Evolutionary conservation across 2,797 vertebrate species (phyloP).

Genomic region (Amphiprion clarkii): DNA sequence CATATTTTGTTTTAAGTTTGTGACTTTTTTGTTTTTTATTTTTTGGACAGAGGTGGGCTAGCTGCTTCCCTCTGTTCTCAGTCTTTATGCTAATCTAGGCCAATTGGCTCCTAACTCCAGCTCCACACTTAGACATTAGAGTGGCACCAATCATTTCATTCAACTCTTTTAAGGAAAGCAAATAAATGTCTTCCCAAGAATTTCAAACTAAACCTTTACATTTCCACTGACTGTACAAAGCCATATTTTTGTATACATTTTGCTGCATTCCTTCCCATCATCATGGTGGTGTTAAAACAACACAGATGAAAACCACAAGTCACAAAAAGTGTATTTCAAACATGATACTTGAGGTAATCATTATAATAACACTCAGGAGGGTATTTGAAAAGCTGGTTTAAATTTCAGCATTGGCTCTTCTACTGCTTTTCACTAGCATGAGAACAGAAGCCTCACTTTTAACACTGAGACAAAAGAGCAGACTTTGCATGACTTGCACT

Average conservation of each 20-base stretch:
- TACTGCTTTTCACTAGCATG: slow-evolving; percentile 21
- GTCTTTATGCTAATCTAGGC: slow-evolving; percentile 17
- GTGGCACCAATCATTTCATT: neutral
- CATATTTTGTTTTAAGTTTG: neutral
- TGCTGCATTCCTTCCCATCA: neutral
- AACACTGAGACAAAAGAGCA: slow-evolving; percentile 22
- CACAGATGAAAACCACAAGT: slow-evolving; percentile 45
- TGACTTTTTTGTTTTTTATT: neutral
- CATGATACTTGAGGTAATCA: slow-evolving; percentile 66
- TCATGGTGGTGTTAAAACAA: slow-evolving; percentile 20
- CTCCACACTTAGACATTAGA: neutral
- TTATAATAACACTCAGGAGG: slow-evolving; percentile 29
- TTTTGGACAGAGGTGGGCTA: neutral
- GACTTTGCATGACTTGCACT: neutral
- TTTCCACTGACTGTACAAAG: slow-evolving; percentile 26
- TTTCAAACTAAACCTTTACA: neutral
- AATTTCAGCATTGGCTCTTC: slow-evolving; percentile 32
- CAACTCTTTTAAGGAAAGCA: neutral
- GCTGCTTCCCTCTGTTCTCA: neutral
- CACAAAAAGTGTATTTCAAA: slow-evolving; percentile 25
- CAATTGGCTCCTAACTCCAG: neutral
- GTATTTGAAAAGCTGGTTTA: slow-evolving; percentile 44
- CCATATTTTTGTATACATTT: slow-evolving; percentile 31
- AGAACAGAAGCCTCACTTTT: slow-evolving; percentile 24
- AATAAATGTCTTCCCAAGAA: neutral